Evolutionary conservation across 2,797 vertebrate species (phyloP), one percentile per base, ranked within the genome.

Genomic region (Adelosebastes latens): DNA sequence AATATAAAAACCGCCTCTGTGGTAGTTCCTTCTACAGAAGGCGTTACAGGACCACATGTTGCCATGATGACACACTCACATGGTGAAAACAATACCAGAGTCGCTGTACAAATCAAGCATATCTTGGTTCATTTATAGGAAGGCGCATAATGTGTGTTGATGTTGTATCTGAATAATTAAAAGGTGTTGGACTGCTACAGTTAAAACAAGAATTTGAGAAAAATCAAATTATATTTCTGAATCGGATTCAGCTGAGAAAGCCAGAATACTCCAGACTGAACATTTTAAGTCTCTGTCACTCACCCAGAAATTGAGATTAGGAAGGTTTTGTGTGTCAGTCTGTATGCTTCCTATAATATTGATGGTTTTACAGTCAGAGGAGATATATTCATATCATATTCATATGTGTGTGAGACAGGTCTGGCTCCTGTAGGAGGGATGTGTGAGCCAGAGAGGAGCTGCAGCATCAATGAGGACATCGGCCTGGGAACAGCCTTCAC

Each of bases 391-490:
- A 52, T 4, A 52, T 52, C 46, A 52, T 46, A 46, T 46, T 46
- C 42, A 46, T 46, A 3, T 46, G 42, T 62, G 36, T 89, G 71
- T 86, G 52, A 22, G 2, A 22, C 89, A 99, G 98, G 98, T 85
- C 92, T 99, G 92, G 98, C 98, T 70, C 98, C 98, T 0, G 98
- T 99, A 2, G 98, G 98, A 0, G 98, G 98, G 64, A 99, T 99
- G 98, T 99, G 98, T 8, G 98, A 99, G 79, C 96, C 98, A 0
- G 98, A 99, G 89, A 93, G 98, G 67, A 99, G 98, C 90, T 99
- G 98, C 93, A 99, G 98, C 92, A 98, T 99, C 93, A 99, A 99
- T 0, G 98, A 99, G 89, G 98, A 99, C 94, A 99, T 99, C 2
- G 98, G 98, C 56, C 94, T 99, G 85, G 98, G 98, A 82, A 99